These are phyloP conservation scores for Chrysina gloriosa DNA, from an alignment of 2,888 invertebrate species.

Conservation along the genomic window DNA sequence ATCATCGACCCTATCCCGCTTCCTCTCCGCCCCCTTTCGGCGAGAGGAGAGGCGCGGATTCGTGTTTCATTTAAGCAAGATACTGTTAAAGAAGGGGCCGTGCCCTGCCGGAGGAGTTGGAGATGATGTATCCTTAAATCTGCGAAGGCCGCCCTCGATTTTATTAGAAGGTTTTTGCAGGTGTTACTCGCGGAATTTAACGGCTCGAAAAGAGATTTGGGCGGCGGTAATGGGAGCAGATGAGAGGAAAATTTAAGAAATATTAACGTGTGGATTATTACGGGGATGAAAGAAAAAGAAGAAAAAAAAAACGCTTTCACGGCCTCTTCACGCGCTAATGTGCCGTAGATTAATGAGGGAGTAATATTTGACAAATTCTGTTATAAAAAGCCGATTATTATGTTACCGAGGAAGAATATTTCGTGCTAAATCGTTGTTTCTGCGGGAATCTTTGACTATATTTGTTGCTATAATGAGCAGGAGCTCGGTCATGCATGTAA, in stretches of 20 bases:
- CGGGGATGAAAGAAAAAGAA: too few species aligned
- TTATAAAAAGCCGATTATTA: too few species aligned
- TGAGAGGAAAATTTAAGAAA: constrained; percentile 23
- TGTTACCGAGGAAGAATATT: too few species aligned
- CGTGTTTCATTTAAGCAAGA: constrained; percentile 34
- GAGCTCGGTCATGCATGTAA: too few species aligned
- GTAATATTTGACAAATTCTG: not conserved
- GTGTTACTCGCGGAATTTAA: constrained; percentile 27
- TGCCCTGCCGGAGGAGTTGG: not conserved
- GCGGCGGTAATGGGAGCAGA: constrained; percentile 22
- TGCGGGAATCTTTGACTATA: too few species aligned
- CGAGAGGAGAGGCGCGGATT: too few species aligned
- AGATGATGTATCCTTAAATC: constrained; percentile 19
- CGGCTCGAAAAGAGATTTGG: constrained; percentile 23
- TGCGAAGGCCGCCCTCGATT: constrained; percentile 5
- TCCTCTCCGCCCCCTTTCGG: not conserved
- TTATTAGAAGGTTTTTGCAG: constrained; percentile 30
- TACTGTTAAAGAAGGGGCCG: constrained; percentile 1
- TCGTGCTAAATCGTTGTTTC: too few species aligned
- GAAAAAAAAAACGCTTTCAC: not conserved
- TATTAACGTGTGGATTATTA: constrained; percentile 27
- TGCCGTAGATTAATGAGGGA: constrained; percentile 4
- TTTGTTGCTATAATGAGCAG: too few species aligned
- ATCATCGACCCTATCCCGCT: constrained; percentile 45
- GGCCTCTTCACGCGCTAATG: constrained; percentile 1